Base-by-base conservation (phyloP, 2,113 vertebrate genomes). In the Zosterops hypoxanthus region DNA sequence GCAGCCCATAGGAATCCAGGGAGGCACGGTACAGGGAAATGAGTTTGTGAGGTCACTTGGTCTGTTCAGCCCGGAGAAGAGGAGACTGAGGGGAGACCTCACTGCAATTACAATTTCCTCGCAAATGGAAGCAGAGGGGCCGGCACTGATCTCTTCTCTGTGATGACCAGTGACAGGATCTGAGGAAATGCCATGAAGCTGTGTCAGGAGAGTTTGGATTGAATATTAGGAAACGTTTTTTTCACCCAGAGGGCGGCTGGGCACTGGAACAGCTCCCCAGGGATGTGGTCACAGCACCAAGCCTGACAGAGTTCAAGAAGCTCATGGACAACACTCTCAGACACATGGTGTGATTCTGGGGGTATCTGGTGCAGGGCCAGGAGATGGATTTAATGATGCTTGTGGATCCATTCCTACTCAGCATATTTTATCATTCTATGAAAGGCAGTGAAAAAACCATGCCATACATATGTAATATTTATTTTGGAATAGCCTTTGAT, bases 11-110 rank as follows among this genome's bases (percentile, higher is more conserved):
- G 34, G 34, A 60, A 7, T 9, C 39, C 2, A 2, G 18, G 33
- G 12, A 53, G 31, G 21, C 29, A 80, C 14, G 1, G 2, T 3
- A n/a, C 2, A 6, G 4, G 21, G 1, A 9, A 59, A 5, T 1
- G 31, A 39, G 33, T 41, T 17, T 5, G 17, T 6, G 18, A 0
- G 24, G 29, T 26, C 55, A 26, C 47, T 7, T 23, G 63, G 41
- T 41, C 2, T 82, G 20, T 21, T 55, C 47, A 61, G n/a, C 29
- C 24, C 55, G 42, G 47, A 56, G 22, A 24, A 50, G 61, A 42
- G 25, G n/a, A 61, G 47, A 23, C 47, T 55, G 63, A 69, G 20
- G 5, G 17, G 9, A 61, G 14, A 49, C 34, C 55, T 53, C 31
- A 34, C 0, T 23, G 34, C 34, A 31, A 12, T 16, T 15, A 26